Percentiles rank a stretch among this genome's conserved stretches.
phyloP scores from a whole-genome alignment of 2,113 vertebrate genomes.

The Reinhardtius hippoglossoides region DNA sequence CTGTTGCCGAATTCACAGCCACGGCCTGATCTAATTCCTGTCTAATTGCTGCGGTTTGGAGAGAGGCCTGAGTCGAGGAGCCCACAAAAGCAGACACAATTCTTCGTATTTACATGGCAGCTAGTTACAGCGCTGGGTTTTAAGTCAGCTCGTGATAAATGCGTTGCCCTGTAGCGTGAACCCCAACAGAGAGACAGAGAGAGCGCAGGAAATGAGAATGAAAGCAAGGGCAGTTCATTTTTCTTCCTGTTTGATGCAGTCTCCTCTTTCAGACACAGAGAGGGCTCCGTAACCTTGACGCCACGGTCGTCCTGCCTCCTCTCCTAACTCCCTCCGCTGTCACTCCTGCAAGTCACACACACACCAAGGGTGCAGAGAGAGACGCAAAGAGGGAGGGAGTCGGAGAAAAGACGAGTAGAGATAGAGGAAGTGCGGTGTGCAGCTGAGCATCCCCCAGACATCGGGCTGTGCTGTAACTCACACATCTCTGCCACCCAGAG shows the following conservation, averaged over 20 bases:
- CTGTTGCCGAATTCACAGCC: slow-evolving; percentile 63
- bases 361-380: slow-evolving; percentile 20
- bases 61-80: slow-evolving; percentile 22
- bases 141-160: slow-evolving; percentile 58
- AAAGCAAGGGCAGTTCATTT: slow-evolving; percentile 14
- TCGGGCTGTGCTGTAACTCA: slow-evolving; percentile 29
- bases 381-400: neutral
- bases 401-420: neutral
- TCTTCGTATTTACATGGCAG: slow-evolving; percentile 59
- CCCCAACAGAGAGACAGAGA: slow-evolving; percentile 30
- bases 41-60: slow-evolving; percentile 64
- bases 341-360: slow-evolving; percentile 43
- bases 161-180: slow-evolving; percentile 53
- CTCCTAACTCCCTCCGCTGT: slow-evolving; percentile 45
- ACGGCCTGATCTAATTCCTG: slow-evolving; percentile 45
- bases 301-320: slow-evolving; percentile 35
- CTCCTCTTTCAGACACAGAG: slow-evolving; percentile 40
- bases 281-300: slow-evolving; percentile 55
- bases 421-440: slow-evolving; percentile 20
- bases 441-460: slow-evolving; percentile 21
- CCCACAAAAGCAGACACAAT: slow-evolving; percentile 42
- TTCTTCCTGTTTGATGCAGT: slow-evolving; percentile 39
- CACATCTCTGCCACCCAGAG: slow-evolving; percentile 33
- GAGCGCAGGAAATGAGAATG: slow-evolving; percentile 33
- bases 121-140: slow-evolving; percentile 37